These are phyloP conservation scores for Paratilapia polleni DNA, from an alignment of 2,113 vertebrate species.

Conservation along the genomic window DNA sequence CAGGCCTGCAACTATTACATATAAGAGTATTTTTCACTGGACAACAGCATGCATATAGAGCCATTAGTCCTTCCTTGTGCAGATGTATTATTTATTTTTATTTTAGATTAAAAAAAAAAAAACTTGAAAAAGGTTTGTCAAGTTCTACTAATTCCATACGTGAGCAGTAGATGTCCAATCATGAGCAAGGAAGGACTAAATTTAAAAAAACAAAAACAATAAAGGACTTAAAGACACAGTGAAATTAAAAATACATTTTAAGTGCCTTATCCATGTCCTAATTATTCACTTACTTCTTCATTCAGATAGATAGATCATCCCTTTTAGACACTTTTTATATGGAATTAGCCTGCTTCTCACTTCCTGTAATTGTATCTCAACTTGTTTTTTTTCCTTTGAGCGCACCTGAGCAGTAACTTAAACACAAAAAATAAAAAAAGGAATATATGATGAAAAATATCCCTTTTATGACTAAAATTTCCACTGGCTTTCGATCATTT, in stretches of 20 bases:
- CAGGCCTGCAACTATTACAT: not conserved
- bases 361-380: not conserved
- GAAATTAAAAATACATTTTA: not conserved
- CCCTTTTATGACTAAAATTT: no score
- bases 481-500: no score
- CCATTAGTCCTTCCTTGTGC: not conserved
- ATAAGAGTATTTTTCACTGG: not conserved
- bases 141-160: not conserved
- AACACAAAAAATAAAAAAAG: no score
- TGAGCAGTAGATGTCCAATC: not conserved
- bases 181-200: not conserved
- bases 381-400: not conserved
- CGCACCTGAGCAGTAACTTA: no score
- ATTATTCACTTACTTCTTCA: not conserved
- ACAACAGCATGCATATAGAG: conserved; percentile 19
- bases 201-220: not conserved
- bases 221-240: not conserved
- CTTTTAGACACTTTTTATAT: not conserved
- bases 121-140: not conserved
- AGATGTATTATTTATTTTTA: not conserved
- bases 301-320: no score
- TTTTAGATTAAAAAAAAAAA: not conserved
- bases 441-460: no score
- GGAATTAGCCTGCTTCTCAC: not conserved
- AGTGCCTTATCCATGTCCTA: not conserved